Evolutionary conservation across 2,113 vertebrate species (phyloP).

Genomic region (Hyaena hyaena): DNA sequence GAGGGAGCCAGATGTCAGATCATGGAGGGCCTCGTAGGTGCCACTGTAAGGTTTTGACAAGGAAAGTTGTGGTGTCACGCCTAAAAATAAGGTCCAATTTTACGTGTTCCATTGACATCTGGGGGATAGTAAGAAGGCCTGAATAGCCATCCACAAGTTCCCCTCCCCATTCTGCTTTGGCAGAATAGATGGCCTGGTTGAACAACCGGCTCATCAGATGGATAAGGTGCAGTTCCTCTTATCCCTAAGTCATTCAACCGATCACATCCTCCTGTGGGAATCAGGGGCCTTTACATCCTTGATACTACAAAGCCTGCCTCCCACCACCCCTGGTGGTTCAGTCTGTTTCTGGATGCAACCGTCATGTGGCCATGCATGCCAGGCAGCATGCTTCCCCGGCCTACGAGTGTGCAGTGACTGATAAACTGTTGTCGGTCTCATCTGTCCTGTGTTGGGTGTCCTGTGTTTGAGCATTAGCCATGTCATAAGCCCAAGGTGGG

Average conservation of each 20-base stretch:
- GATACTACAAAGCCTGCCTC: neutral
- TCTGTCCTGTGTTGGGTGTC: neutral
- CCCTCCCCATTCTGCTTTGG: neutral
- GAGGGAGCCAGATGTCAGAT: neutral
- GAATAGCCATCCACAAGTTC: neutral
- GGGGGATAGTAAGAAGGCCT: neutral
- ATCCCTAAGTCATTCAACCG: neutral
- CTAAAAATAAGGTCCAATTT: neutral
- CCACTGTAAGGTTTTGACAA: neutral
- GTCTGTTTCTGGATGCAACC: neutral
- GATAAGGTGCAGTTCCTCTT: neutral
- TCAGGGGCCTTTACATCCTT: no score
- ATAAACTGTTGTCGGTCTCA: neutral
- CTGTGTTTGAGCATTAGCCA: neutral
- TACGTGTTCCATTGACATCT: neutral
- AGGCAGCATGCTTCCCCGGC: rapidly evolving
- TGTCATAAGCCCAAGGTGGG: no score
- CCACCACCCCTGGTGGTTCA: neutral
- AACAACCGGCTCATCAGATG: neutral
- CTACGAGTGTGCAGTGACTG: neutral
- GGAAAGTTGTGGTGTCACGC: neutral
- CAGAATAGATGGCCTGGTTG: neutral
- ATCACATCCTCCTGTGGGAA: neutral
- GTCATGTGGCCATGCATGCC: rapidly evolving
- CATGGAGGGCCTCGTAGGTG: neutral